Conservation (phyloP, 2,113 vertebrate species). For the Sphyrna mokarran region DNA sequence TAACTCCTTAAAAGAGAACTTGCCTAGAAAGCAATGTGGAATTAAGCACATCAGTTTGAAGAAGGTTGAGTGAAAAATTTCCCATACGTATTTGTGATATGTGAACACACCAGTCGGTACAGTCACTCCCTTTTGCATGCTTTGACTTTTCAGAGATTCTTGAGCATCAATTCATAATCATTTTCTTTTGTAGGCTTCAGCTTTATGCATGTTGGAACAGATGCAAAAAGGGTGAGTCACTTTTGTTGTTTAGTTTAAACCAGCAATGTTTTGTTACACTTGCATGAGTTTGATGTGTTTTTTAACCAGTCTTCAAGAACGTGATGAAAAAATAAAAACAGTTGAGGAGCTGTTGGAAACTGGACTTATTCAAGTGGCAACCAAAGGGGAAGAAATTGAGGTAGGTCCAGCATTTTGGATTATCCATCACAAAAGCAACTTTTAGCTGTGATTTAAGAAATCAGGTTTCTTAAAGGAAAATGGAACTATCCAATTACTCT, state of each 20-base stretch:
- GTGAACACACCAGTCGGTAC: too few species aligned
- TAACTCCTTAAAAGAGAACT: neutral
- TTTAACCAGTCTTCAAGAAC: constrained; percentile 65
- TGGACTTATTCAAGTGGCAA: constrained; percentile 88
- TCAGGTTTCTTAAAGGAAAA: neutral
- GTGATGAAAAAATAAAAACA: constrained; percentile 85
- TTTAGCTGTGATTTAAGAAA: neutral
- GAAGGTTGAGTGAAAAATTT: neutral
- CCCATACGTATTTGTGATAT: too few species aligned
- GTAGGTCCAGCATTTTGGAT: constrained; percentile 52
- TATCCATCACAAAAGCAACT: neutral
- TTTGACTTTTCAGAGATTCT: neutral
- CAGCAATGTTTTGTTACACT: neutral
- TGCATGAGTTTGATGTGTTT: constrained; percentile 37
- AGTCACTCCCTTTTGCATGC: neutral
- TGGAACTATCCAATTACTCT: too few species aligned
- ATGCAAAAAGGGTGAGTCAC: constrained; percentile 63
- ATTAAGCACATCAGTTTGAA: neutral
- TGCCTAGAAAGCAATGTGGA: neutral
- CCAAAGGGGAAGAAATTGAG: constrained; percentile 86
- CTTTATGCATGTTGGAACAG: constrained; percentile 62
- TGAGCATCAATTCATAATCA: neutral
- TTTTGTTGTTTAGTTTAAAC: neutral
- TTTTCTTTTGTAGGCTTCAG: constrained; percentile 54
- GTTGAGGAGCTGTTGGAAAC: constrained; percentile 82